Percentiles rank a stretch among this genome's conserved stretches.
Conservation (phyloP, 53 echinoderm and acorn worm genomes). For the Patiria pectinifera region DNA sequence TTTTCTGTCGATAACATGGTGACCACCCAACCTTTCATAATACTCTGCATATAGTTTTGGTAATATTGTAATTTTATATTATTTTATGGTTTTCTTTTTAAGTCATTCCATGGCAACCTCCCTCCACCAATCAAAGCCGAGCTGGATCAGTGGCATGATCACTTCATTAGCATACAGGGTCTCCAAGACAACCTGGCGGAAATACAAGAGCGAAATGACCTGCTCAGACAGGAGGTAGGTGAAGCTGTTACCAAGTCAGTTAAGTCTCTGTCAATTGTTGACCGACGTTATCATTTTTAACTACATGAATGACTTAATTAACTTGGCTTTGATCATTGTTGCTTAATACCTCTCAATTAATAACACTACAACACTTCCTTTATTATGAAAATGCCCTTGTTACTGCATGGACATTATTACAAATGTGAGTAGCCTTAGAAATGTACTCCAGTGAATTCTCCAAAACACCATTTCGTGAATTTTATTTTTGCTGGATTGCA, state of each 20-base stretch:
- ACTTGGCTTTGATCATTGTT: no score
- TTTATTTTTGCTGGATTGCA: no score
- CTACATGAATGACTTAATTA: no score
- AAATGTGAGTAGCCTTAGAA: no score
- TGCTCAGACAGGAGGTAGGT: constrained; percentile 87
- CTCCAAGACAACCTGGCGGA: constrained; percentile 79
- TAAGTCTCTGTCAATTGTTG: background rate
- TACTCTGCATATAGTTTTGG: background rate
- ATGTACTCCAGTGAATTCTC: no score
- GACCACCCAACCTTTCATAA: background rate
- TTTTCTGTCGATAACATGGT: background rate
- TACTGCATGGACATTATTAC: no score
- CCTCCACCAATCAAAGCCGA: constrained; percentile 82
- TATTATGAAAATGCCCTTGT: no score
- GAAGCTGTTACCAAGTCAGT: background rate
- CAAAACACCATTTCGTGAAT: no score
- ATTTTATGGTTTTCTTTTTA: background rate
- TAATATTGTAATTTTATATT: background rate
- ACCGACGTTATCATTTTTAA: no score
- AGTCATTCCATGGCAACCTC: constrained; percentile 79
- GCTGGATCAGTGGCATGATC: constrained; percentile 90
- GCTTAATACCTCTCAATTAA: no score
- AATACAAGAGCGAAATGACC: constrained; percentile 81
- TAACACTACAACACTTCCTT: no score
- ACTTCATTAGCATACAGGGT: constrained; percentile 88